A percentile compares a stretch with the other conserved stretches of the same genome.
phyloP scores from a whole-genome alignment of 2,113 vertebrate species.

The Chaetops frenatus region DNA sequence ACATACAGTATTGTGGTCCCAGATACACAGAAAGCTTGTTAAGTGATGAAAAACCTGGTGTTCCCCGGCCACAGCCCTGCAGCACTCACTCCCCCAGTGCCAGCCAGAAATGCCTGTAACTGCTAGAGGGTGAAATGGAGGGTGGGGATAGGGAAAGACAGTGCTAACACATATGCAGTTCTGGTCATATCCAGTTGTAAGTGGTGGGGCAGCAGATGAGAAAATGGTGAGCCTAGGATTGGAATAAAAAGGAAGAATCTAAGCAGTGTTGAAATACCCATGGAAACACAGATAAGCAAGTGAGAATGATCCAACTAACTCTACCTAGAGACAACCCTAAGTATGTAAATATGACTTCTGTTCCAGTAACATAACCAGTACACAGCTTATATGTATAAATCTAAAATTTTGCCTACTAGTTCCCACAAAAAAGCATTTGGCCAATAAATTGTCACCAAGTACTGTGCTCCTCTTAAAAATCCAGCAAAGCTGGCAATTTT shows the following conservation, averaged over 20 bases:
- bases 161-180: not conserved
- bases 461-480: not conserved
- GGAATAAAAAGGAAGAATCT: not conserved
- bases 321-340: not conserved
- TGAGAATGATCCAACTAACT: not conserved
- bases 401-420: not conserved
- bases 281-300: not conserved
- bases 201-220: not conserved
- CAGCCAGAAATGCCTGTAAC: not conserved
- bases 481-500: not conserved
- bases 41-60: not conserved
- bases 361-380: not conserved
- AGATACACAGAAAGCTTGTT: not conserved
- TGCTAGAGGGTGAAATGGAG: not conserved
- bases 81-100: not conserved
- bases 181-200: not conserved
- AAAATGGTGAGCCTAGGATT: not conserved
- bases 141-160: not conserved
- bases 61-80: accelerated
- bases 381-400: not conserved
- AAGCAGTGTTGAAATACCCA: not conserved
- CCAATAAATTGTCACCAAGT: not conserved
- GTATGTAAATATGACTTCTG: not conserved
- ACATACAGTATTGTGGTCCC: not conserved
- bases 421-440: not conserved